phyloP scores from a whole-genome alignment of 2,113 vertebrate species.

The Condylura cristata region DNA sequence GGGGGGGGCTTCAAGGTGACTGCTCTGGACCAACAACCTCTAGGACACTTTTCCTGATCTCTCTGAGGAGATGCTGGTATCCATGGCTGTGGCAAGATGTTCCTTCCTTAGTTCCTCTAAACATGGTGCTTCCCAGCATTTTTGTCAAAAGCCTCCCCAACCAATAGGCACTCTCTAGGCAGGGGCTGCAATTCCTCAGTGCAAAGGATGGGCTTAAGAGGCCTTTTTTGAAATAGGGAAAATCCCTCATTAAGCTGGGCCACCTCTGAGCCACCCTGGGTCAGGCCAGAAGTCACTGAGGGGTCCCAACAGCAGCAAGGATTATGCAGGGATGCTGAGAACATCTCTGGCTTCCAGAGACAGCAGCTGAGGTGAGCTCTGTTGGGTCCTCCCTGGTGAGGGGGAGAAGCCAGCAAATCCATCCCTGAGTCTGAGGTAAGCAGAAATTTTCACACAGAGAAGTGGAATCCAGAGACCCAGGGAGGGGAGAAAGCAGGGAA shows the following conservation, averaged over 20 bases:
- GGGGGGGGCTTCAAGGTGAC: neutral
- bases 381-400: neutral
- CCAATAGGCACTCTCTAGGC: neutral
- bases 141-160: no score
- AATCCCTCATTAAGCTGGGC: neutral
- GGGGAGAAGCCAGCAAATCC: no score
- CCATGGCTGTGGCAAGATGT: neutral
- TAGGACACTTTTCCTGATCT: neutral
- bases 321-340: no score
- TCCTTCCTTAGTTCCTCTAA: neutral
- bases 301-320: neutral
- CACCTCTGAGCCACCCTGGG: neutral
- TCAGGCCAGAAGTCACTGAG: neutral
- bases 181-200: neutral
- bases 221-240: neutral
- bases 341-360: neutral
- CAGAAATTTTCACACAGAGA: neutral
- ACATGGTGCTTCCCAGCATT: accelerated
- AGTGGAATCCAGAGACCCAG: neutral
- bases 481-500: neutral
- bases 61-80: neutral
- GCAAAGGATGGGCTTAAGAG: neutral
- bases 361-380: neutral
- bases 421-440: neutral
- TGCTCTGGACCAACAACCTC: neutral